Conservation (phyloP, 2,797 vertebrate genomes). For the Fistularia commersonii region DNA sequence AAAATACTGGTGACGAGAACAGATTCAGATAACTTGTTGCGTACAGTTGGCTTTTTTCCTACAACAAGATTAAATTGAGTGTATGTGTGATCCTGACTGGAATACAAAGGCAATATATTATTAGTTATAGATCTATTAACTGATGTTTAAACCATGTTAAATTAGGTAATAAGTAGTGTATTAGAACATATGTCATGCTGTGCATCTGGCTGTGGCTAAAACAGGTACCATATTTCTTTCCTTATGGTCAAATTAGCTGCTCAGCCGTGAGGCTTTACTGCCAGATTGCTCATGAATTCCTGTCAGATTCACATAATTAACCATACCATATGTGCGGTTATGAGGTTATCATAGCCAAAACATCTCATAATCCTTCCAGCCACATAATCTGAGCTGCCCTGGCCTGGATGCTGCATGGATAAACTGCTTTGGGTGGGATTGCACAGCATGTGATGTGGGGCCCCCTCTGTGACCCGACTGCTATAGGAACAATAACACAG, state of each 20-base stretch:
- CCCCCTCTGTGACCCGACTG: constrained; percentile 23
- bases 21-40: too few species aligned
- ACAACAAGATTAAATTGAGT: too few species aligned
- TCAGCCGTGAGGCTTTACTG: constrained; percentile 32
- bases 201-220: constrained; percentile 5
- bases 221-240: constrained; percentile 42
- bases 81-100: too few species aligned
- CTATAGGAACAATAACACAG: constrained; percentile 13
- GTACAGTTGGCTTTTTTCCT: too few species aligned
- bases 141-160: not conserved
- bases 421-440: constrained; percentile 70
- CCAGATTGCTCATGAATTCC: constrained; percentile 36
- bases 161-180: not conserved
- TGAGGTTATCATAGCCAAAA: constrained; percentile 65
- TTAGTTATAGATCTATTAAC: too few species aligned
- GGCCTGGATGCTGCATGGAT: constrained; percentile 44
- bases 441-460: constrained; percentile 63
- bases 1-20: too few species aligned
- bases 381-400: constrained; percentile 67
- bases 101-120: too few species aligned
- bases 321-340: constrained; percentile 62
- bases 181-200: too few species aligned
- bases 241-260: constrained; percentile 33
- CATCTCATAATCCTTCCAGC: constrained; percentile 53
- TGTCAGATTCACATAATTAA: constrained; percentile 66